Conservation (phyloP, 2,113 vertebrate species). For the Eira barbara region DNA sequence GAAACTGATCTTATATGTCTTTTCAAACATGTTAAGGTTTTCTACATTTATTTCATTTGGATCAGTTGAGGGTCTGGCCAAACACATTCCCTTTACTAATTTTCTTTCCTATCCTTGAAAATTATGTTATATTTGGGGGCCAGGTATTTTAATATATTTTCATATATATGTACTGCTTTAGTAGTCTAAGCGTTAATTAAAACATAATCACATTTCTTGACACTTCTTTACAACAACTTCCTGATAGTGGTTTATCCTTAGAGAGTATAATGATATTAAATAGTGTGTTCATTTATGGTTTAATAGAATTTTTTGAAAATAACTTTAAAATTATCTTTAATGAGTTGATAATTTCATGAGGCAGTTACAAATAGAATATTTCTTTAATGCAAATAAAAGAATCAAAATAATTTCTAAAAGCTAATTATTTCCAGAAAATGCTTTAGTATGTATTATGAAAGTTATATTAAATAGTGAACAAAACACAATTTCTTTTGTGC, state of each 20-base stretch:
- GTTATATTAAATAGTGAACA: neutral
- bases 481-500: neutral
- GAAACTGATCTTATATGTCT: constrained; percentile 56
- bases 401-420: constrained; percentile 46
- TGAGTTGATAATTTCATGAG: neutral
- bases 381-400: constrained; percentile 16
- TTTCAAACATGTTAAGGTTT: constrained; percentile 37
- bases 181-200: constrained; percentile 27
- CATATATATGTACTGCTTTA: neutral
- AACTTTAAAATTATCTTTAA: constrained; percentile 49
- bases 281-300: neutral
- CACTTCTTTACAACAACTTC: neutral
- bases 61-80: constrained; percentile 36
- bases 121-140: constrained; percentile 1
- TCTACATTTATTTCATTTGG: constrained; percentile 58
- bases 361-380: constrained; percentile 3
- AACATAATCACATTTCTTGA: constrained; percentile 25
- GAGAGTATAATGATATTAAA: constrained; percentile 1
- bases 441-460: neutral
- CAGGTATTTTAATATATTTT: constrained; percentile 38
- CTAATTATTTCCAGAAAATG: constrained; percentile 38
- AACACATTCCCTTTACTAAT: neutral
- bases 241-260: neutral
- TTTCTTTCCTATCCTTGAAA: neutral
- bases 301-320: constrained; percentile 39